phyloP scores from a whole-genome alignment of 2,113 vertebrate genomes.

The Siniperca knerii region DNA sequence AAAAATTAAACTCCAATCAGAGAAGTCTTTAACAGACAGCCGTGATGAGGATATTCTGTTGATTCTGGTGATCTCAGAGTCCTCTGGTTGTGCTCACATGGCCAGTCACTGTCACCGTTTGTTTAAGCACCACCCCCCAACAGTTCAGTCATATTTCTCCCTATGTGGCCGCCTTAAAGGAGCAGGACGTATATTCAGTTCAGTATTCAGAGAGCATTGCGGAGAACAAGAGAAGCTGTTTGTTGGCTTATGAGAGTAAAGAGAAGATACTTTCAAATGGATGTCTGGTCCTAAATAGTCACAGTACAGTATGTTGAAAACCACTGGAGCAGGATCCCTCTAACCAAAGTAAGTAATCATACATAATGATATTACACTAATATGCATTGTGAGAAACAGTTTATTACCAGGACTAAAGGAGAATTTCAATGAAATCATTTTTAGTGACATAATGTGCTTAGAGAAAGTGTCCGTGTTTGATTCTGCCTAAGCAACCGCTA shows the following conservation, averaged over 20 bases:
- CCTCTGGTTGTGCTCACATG: constrained; percentile 52
- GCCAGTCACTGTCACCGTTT: constrained; percentile 55
- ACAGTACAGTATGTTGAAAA: not conserved
- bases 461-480: not conserved
- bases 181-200: constrained; percentile 39
- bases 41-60: not conserved
- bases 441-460: not conserved
- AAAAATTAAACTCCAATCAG: not conserved
- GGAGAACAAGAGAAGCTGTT: not conserved
- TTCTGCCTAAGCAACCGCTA: not conserved
- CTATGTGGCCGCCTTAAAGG: constrained; percentile 76
- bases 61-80: constrained; percentile 34
- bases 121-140: constrained; percentile 65
- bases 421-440: not conserved
- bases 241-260: too few relatives aligned
- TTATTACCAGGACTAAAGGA: constrained; percentile 13
- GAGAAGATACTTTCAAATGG: not conserved
- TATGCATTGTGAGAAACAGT: not conserved
- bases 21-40: not conserved
- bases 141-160: constrained; percentile 52
- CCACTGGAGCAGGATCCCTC: not conserved
- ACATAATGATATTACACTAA: not conserved
- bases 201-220: not conserved
- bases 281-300: not conserved
- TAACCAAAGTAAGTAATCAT: not conserved